These are phyloP conservation scores for Cyanoliseus patagonus DNA, from an alignment of 2,113 vertebrate genomes.

Conservation along the genomic window DNA sequence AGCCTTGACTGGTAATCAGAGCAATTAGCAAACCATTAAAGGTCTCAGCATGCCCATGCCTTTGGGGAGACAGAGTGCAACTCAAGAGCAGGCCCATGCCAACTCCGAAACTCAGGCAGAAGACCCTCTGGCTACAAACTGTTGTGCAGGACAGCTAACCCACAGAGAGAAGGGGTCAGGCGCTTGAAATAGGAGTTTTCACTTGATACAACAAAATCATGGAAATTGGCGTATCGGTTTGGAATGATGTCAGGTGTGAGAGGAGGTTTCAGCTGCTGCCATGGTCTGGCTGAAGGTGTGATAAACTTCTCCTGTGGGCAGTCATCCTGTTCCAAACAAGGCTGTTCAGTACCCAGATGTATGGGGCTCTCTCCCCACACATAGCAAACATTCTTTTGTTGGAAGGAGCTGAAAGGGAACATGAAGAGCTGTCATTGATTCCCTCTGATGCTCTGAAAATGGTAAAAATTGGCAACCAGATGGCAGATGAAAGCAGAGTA, in stretches of 20 bases:
- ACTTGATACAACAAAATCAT: neutral
- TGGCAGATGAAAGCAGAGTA: neutral
- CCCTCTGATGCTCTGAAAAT: neutral
- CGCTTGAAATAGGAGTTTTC: neutral
- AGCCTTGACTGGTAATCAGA: slow-evolving; percentile 63
- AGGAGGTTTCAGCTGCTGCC: neutral
- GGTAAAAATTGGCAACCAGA: neutral
- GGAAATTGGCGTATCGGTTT: rapidly evolving
- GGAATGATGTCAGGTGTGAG: neutral
- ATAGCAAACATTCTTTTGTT: neutral
- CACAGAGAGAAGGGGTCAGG: rapidly evolving
- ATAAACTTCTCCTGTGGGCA: rapidly evolving
- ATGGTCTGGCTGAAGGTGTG: neutral
- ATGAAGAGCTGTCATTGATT: neutral
- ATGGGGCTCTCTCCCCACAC: rapidly evolving
- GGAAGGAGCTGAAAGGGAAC: neutral
- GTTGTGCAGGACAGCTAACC: neutral
- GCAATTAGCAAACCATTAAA: slow-evolving; percentile 73
- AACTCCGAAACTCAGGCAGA: neutral
- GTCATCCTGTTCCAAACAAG: neutral
- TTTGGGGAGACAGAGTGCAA: neutral
- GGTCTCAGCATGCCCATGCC: neutral
- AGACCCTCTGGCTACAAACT: neutral
- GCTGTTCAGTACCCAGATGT: neutral
- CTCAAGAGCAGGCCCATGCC: neutral